Conservation (phyloP, 2,797 vertebrate genomes). For the Furcifer pardalis region DNA sequence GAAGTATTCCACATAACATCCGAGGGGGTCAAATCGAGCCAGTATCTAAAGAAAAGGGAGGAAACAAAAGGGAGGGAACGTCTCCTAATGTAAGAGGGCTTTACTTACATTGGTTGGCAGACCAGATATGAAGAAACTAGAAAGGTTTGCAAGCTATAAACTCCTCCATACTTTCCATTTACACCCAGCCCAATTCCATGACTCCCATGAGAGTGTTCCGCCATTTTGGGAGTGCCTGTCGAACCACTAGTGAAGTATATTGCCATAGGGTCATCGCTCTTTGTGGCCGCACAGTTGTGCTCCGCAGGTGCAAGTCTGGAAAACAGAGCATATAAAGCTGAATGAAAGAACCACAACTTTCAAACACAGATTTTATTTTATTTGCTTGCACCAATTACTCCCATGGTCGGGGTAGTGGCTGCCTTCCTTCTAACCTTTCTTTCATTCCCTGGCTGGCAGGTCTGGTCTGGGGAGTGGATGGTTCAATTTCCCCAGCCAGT, state of each 20-base stretch:
- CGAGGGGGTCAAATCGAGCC: slow-evolving; percentile 80
- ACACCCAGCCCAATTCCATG: slow-evolving; percentile 79
- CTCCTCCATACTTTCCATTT: slow-evolving; percentile 76
- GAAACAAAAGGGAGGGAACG: slow-evolving; percentile 24
- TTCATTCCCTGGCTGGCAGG: too few species aligned
- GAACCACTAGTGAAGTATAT: slow-evolving; percentile 87
- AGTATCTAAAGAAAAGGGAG: slow-evolving; percentile 72
- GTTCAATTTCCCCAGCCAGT: too few species aligned
- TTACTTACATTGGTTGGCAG: neutral
- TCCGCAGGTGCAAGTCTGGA: slow-evolving; percentile 72
- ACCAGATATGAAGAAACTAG: neutral
- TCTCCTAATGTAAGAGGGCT: neutral
- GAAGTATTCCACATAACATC: slow-evolving; percentile 84
- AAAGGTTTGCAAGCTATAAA: neutral
- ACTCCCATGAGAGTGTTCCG: slow-evolving; percentile 81
- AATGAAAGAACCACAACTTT: neutral
- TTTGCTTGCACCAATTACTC: slow-evolving; percentile 4
- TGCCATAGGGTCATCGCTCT: slow-evolving; percentile 77
- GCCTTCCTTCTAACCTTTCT: too few species aligned
- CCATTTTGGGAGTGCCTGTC: slow-evolving; percentile 83
- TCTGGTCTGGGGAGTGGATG: too few species aligned
- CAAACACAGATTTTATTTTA: neutral
- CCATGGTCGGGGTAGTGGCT: neutral
- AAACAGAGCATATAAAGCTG: slow-evolving; percentile 27
- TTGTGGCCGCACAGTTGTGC: slow-evolving; percentile 78